phyloP scores from a whole-genome alignment of 2,797 vertebrate species.

The Perodicticus potto region DNA sequence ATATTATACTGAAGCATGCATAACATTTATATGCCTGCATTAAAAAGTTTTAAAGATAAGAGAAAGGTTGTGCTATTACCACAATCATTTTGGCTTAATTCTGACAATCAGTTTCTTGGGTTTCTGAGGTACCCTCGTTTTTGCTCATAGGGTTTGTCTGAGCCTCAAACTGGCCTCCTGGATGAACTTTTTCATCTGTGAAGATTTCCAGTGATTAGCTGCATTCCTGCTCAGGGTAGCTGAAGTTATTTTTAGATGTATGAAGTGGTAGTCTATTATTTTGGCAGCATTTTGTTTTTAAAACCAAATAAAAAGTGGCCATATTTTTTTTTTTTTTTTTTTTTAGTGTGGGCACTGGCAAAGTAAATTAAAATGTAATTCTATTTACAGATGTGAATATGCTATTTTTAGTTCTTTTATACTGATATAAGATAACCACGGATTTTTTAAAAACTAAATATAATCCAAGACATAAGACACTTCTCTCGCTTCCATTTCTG shows the following conservation, averaged over 20 bases:
- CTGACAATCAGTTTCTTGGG: constrained; percentile 7
- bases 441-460: background rate
- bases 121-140: background rate
- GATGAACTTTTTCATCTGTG: background rate
- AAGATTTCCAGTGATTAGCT: background rate
- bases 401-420: constrained; percentile 16
- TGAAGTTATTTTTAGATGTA: background rate
- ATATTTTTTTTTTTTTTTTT: background rate
- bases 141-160: background rate
- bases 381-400: background rate
- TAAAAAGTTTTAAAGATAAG: constrained; percentile 23
- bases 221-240: background rate
- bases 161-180: background rate
- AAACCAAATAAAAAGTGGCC: constrained; percentile 50
- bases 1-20: constrained; percentile 15
- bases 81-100: constrained; percentile 49
- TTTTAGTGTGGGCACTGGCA: background rate
- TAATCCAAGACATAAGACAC: background rate
- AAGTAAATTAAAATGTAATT: constrained; percentile 57
- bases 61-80: constrained; percentile 7
- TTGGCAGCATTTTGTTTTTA: constrained; percentile 47
- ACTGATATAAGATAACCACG: background rate
- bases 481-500: background rate
- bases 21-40: constrained; percentile 25
- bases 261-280: background rate